phyloP scores from a whole-genome alignment of 2,113 vertebrate species.

The Neomonachus schauinslandi region DNA sequence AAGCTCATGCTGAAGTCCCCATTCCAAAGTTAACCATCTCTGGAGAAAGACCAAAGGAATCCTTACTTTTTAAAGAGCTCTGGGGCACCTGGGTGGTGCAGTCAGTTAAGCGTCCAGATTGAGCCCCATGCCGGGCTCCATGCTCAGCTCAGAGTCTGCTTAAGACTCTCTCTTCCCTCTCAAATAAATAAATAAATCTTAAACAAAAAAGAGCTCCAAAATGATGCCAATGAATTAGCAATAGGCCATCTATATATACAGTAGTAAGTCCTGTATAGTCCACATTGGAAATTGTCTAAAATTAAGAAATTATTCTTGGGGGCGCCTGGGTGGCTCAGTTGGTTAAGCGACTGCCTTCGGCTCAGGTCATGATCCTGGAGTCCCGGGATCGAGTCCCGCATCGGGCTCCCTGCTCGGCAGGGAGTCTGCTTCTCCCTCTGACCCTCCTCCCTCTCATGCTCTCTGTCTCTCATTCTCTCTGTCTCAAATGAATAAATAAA shows the following conservation, averaged over 20 bases:
- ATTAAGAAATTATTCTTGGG: slow-evolving; percentile 38
- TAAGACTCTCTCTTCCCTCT: neutral
- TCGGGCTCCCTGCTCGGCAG: too few relatives aligned
- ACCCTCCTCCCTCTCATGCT: too few relatives aligned
- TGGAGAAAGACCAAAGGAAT: slow-evolving; percentile 9
- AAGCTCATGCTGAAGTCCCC: neutral
- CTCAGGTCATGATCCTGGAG: too few relatives aligned
- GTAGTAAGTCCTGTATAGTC: neutral
- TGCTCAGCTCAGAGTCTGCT: neutral
- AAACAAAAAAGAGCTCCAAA: neutral
- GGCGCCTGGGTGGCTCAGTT: neutral
- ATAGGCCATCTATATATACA: neutral
- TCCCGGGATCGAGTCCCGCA: too few relatives aligned
- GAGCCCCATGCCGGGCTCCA: neutral
- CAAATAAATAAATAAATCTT: neutral
- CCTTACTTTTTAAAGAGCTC: slow-evolving; percentile 16
- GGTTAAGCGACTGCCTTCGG: neutral
- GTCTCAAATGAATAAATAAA: too few relatives aligned
- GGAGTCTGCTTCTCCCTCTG: too few relatives aligned
- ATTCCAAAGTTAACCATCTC: slow-evolving; percentile 36
- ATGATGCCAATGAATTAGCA: slow-evolving; percentile 27
- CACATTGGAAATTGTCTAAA: slow-evolving; percentile 25
- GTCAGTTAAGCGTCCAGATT: neutral
- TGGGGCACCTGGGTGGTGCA: neutral
- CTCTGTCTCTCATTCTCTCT: too few relatives aligned